Evolutionary conservation across 2,113 vertebrate species (phyloP).

Genomic region (Ictalurus furcatus): DNA sequence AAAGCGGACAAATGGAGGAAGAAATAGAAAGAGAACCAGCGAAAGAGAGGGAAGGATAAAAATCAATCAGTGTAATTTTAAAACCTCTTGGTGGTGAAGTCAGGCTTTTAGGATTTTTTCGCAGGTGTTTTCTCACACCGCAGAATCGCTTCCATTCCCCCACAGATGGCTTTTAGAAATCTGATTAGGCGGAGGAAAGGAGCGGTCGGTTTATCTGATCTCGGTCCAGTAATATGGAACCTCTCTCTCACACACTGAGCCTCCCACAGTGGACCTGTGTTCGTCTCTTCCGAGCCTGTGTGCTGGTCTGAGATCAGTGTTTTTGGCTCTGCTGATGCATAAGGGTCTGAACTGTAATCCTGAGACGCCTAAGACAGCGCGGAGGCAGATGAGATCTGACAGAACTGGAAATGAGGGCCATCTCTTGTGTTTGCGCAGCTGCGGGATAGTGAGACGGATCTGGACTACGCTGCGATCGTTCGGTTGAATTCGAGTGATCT

Average conservation of each 20-base stretch:
- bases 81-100: background rate
- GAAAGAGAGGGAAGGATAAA: background rate
- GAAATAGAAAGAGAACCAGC: background rate
- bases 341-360: background rate
- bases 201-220: constrained; percentile 3
- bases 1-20: background rate
- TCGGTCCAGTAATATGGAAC: background rate
- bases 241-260: background rate
- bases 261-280: background rate
- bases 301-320: background rate
- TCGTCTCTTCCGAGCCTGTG: background rate
- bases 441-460: constrained; percentile 33
- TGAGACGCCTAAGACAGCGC: background rate
- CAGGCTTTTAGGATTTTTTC: background rate
- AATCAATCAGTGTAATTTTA: background rate
- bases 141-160: background rate
- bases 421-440: constrained; percentile 52
- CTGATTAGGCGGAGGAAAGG: background rate
- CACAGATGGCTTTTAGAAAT: background rate
- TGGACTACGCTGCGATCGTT: constrained; percentile 21
- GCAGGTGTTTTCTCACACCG: background rate
- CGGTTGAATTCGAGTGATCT: constrained; percentile 46
- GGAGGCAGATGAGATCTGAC: constrained; percentile 29
- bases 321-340: background rate
- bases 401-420: background rate